Conservation (phyloP, 2,797 vertebrate species). For the Carapus acus region DNA sequence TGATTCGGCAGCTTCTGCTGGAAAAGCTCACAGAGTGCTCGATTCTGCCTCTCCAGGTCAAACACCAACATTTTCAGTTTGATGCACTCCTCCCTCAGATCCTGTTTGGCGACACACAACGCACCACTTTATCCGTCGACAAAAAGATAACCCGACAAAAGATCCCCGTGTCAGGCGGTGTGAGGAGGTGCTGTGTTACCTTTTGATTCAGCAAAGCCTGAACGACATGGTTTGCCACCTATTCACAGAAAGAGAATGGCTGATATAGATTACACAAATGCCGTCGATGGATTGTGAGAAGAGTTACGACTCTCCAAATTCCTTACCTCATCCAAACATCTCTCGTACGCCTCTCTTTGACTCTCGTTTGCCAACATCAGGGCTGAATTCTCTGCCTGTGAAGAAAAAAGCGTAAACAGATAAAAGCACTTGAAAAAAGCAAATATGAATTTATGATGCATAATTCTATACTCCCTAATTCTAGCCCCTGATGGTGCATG, state of each 20-base stretch:
- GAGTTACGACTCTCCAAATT: background rate
- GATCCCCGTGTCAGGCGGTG: background rate
- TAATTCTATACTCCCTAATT: too few species aligned
- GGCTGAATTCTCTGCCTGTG: constrained; percentile 87
- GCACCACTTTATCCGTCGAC: background rate
- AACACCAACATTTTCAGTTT: constrained; percentile 95
- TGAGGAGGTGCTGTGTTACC: constrained; percentile 61
- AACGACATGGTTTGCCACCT: constrained; percentile 95
- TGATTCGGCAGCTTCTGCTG: constrained; percentile 91
- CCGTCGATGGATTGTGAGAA: background rate
- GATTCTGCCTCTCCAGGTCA: constrained; percentile 93
- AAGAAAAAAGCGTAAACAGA: constrained; percentile 2
- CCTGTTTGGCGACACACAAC: constrained; percentile 64
- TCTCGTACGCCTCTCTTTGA: constrained; percentile 90
- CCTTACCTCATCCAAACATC: constrained; percentile 86
- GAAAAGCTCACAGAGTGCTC: constrained; percentile 87
- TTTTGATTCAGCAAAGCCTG: constrained; percentile 88
- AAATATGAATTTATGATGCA: too few species aligned
- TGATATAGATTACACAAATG: background rate
- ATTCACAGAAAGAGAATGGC: background rate
- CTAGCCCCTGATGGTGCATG: too few species aligned
- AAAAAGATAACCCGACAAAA: background rate
- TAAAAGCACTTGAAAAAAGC: too few species aligned
- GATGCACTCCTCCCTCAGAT: constrained; percentile 94
- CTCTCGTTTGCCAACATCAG: constrained; percentile 92